Conservation (phyloP, 2,888 invertebrate genomes). For the Caenorhabditis imperialis region DNA sequence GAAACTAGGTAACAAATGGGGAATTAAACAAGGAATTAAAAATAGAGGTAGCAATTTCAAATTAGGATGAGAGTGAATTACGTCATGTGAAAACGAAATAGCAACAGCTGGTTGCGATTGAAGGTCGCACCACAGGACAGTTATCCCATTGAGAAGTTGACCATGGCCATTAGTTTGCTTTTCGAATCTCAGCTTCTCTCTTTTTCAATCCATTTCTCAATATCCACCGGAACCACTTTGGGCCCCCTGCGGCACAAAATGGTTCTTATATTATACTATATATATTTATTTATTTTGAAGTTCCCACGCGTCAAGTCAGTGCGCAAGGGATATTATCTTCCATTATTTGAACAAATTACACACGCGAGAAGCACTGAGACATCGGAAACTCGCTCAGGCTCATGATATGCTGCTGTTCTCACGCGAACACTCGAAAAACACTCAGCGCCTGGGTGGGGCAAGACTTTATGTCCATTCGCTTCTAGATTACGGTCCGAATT, state of each 20-base stretch:
- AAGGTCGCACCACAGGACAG: slow-evolving; percentile 46
- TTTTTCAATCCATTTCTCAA: slow-evolving; percentile 19
- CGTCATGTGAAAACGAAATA: slow-evolving; percentile 15
- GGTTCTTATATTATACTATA: slow-evolving; percentile 43
- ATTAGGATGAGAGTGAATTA: no score
- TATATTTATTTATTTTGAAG: slow-evolving; percentile 26
- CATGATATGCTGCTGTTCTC: slow-evolving; percentile 52
- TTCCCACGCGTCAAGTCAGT: slow-evolving; percentile 45
- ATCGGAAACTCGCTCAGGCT: slow-evolving; percentile 28
- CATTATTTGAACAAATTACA: slow-evolving; percentile 55
- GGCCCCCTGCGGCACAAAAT: slow-evolving; percentile 28
- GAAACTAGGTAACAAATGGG: no score
- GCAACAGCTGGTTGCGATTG: slow-evolving; percentile 46
- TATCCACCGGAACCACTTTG: slow-evolving; percentile 1
- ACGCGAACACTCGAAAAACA: slow-evolving; percentile 58
- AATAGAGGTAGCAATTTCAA: no score
- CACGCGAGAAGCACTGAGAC: slow-evolving; percentile 39
- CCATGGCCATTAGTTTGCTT: slow-evolving; percentile 10
- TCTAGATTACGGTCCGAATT: slow-evolving; percentile 17
- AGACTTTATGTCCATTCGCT: slow-evolving; percentile 4
- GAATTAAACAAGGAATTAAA: no score
- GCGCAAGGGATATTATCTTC: slow-evolving; percentile 41
- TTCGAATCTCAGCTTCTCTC: slow-evolving; percentile 10
- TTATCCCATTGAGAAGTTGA: slow-evolving; percentile 46
- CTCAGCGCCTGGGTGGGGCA: slow-evolving; percentile 9